phyloP scores from a whole-genome alignment of 2,797 vertebrate species.

The Stomatorhinus walkeri region DNA sequence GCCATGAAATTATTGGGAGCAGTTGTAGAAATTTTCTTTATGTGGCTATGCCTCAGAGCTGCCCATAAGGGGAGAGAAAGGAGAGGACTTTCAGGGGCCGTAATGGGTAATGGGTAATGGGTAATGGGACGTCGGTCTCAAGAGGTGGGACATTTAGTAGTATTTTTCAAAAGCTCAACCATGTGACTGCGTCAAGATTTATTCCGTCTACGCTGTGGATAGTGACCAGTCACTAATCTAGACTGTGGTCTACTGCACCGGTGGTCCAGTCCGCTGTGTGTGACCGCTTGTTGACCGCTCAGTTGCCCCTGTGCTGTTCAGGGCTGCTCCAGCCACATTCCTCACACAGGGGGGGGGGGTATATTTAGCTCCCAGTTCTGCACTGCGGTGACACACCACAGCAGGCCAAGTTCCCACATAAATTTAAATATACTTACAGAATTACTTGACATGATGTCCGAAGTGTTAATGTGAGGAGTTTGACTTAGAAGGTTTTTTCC shows the following conservation, averaged over 20 bases:
- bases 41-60: neutral
- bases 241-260: neutral
- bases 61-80: neutral
- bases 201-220: neutral
- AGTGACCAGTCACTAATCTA: neutral
- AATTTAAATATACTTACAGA: neutral
- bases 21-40: neutral
- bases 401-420: neutral
- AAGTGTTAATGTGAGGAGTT: neutral
- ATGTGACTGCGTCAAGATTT: neutral
- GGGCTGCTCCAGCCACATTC: neutral
- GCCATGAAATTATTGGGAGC: neutral
- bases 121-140: neutral
- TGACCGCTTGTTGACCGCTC: neutral
- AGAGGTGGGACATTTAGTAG: neutral
- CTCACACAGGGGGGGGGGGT: neutral
- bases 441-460: neutral
- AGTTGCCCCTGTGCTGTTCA: neutral
- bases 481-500: neutral
- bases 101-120: no score
- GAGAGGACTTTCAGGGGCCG: neutral
- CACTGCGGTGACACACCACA: neutral
- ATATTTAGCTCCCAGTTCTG: neutral
- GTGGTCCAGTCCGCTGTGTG: neutral
- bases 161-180: neutral